These are phyloP conservation scores for Leptinotarsa texana DNA, from an alignment of 1,140 invertebrate genomes.

Conservation along the genomic window DNA sequence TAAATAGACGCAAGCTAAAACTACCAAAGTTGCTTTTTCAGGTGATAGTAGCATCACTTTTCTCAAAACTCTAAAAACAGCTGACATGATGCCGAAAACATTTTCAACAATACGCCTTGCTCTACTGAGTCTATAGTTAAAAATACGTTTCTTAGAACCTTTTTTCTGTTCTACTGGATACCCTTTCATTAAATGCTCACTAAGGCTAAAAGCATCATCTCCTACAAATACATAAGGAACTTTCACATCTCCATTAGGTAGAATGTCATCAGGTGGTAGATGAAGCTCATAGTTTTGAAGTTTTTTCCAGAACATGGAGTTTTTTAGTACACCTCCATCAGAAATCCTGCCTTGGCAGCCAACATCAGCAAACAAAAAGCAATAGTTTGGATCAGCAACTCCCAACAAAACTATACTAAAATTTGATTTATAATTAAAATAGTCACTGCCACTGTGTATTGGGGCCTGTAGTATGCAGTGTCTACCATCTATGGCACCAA, in stretches of 20 bases:
- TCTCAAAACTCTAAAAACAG: conserved; percentile 40
- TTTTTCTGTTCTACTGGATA: conserved; percentile 28
- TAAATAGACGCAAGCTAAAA: conserved; percentile 26
- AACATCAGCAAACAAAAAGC: conserved; percentile 51
- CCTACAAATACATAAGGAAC: conserved; percentile 29
- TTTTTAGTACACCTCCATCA: conserved; percentile 20
- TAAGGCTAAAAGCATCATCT: conserved; percentile 29
- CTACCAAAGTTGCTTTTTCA: conserved; percentile 10
- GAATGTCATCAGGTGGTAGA: conserved; percentile 27
- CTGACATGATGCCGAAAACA: conserved; percentile 29
- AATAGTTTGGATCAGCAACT: conserved; percentile 54
- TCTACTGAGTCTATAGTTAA: conserved; percentile 30
- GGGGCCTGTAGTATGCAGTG: conserved; percentile 20
- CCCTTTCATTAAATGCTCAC: conserved; percentile 23
- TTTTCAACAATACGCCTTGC: conserved; percentile 27
- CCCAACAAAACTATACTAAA: conserved; percentile 48
- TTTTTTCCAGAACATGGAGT: conserved; percentile 26
- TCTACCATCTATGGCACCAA: conserved; percentile 23
- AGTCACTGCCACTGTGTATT: conserved; percentile 21
- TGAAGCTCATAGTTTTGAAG: conserved; percentile 25
- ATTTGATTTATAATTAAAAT: conserved; percentile 18
- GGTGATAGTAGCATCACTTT: conserved; percentile 41
- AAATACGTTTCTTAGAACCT: conserved; percentile 24
- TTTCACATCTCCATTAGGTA: conserved; percentile 27
- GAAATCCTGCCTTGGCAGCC: conserved; percentile 24